Conservation (phyloP, 2,113 vertebrate genomes). For the Equus quagga region DNA sequence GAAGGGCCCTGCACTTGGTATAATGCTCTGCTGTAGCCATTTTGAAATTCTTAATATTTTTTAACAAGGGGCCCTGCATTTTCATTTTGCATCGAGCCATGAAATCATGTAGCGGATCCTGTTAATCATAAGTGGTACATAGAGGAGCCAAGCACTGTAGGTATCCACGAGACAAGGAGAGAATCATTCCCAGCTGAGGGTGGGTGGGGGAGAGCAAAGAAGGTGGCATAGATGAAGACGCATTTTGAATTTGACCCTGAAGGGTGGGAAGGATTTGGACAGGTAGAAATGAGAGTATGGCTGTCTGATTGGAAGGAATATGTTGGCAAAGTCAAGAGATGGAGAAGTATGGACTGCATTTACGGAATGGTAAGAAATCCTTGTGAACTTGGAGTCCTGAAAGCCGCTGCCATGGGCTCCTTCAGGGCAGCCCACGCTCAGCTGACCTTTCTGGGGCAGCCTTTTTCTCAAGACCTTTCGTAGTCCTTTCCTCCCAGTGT, state of each 20-base stretch:
- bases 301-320: neutral
- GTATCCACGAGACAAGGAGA: neutral
- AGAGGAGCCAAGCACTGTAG: neutral
- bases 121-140: accelerated
- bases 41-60: neutral
- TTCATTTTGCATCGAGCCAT: neutral
- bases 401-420: neutral
- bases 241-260: neutral
- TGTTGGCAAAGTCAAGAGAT: neutral
- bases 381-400: neutral
- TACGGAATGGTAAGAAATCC: neutral
- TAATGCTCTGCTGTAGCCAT: neutral
- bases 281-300: neutral
- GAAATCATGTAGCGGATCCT: neutral
- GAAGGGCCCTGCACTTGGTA: neutral
- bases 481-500: neutral
- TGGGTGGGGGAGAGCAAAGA: neutral
- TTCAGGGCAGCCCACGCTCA: neutral
- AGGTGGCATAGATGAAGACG: too few species aligned
- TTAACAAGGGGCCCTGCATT: neutral
- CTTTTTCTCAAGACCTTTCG: neutral
- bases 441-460: neutral
- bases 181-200: neutral
- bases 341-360: neutral
- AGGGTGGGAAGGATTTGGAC: neutral